Evolutionary conservation across 2,888 invertebrate species (phyloP), one percentile per base, ranked within the genome.

Genomic region (Lasioglossum marginatum): DNA sequence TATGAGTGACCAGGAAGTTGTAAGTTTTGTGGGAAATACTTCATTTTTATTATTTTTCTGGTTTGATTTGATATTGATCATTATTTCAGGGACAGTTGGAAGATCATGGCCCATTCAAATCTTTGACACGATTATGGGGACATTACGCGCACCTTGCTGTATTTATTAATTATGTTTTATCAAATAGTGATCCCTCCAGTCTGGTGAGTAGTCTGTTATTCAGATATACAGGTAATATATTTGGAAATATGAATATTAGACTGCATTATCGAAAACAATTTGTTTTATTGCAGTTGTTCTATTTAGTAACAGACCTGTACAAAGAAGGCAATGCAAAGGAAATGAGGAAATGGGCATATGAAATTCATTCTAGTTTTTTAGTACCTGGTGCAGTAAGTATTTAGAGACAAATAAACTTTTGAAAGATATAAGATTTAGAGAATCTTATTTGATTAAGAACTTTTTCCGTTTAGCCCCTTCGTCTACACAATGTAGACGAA

Each of bases 341-440:
- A 93, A 98, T 99, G 97, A 97, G 98, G 81, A 98, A 99, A 95
- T 99, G 99, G 99, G 99, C 99, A 5, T 99, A 99, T 96, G 99
- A 99, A 96, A 99, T 99, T 94, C 99, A 99, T 96, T 99, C 99
- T 90, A 98, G 98, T 93, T 99, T 99, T 96, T 96, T 99, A 84
- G 98, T 98, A 93, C 99, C 98, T 86, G 97, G 97, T 93, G 98
- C 98, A 91, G 98, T 97, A 95, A 96, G 97, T 96, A 82, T 48
- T 79, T n/a, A 60, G 45, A 74, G 27, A 57, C 8, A 45, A 19
- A 73, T 52, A 45, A 31, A 27, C 37, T 19, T 73, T 37, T 27
- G 2, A 31, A n/a, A 37, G 70, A 31, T 23, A 48, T 0, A 34
- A 71, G n/a, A 45, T 23, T 37, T 37, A 1, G 16, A 45, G 37